Percentiles rank a stretch among this genome's conserved stretches.
These are phyloP conservation scores for Scaptomyza pallida DNA, from an alignment of 1,140 invertebrate species.

Conservation along the genomic window DNA sequence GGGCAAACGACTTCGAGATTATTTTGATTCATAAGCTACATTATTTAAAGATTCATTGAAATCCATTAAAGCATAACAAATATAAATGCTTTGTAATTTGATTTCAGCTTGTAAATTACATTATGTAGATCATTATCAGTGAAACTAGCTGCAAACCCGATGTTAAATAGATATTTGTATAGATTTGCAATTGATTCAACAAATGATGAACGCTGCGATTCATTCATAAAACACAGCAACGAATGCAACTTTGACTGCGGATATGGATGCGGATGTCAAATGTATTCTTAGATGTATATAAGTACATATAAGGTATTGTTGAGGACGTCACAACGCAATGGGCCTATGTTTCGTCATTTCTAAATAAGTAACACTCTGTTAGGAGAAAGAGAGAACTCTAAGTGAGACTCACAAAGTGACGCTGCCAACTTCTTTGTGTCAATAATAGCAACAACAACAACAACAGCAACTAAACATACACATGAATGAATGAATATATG, in stretches of 20 bases:
- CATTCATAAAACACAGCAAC: not conserved
- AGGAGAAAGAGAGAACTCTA: not conserved
- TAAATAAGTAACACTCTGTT: not conserved
- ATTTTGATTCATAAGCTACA: too few species aligned
- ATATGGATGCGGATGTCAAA: not conserved
- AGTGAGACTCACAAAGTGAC: not conserved
- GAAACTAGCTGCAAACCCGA: too few species aligned
- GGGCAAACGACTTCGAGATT: too few species aligned
- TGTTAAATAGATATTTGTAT: too few species aligned
- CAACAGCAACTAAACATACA: not conserved
- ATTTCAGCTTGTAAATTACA: too few species aligned
- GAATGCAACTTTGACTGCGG: not conserved
- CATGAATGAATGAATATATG: too few species aligned
- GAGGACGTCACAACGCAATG: not conserved
- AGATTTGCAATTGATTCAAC: not conserved
- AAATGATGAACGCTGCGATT: not conserved
- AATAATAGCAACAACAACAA: slow-evolving; percentile 5
- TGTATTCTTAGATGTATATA: too few species aligned
- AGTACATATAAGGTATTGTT: not conserved
- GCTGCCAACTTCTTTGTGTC: not conserved
- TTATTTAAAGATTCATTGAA: too few species aligned
- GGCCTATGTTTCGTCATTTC: not conserved
- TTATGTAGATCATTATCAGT: too few species aligned
- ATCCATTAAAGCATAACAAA: too few species aligned
- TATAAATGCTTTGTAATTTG: too few species aligned